Base-by-base conservation (phyloP, 1,140 invertebrate genomes). In the Diachasmimorpha longicaudata region DNA sequence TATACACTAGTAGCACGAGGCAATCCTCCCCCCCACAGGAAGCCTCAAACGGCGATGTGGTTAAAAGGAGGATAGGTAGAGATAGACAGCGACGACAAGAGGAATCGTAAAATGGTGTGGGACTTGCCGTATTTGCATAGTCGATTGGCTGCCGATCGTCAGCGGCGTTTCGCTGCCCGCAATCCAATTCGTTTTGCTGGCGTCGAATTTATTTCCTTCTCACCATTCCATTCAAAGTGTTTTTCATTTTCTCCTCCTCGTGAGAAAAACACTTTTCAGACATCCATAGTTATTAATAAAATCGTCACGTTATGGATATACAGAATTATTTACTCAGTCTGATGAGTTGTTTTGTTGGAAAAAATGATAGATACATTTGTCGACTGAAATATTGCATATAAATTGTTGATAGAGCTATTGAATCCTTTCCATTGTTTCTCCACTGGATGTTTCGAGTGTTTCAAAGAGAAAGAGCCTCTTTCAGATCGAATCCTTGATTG, bases 61-160 rank as follows among this genome's bases (percentile, higher is more conserved):
- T 37, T 37, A 68, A 68, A 19, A 66, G 25, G 25, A 66, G 23
- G 10, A 66, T 10, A n/a, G 25, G 14, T 36, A 37, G 66, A 68
- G 11, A 42, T 68, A 68, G 31, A 68, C n/a, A 39, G 66, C 25
- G 6, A 39, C n/a, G 25, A 37, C 66, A 68, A 68, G 31, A 68
- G 23, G 55, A 73, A 73, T 73, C 72, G 72, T 73, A 73, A 73
- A 73, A 73, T 73, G 58, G 55, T 63, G 72, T 73, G 55, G 70
- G 55, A 63, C 37, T 55, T 19, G 52, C 52, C n/a, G 58, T 23
- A 73, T 73, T 73, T 73, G 72, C 72, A 73, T 73, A 73, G 72
- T 73, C 70, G 70, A 72, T 72, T 72, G 70, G n/a, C 70, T 55
- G 21, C 55, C 52, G 55, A 73, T 73, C 58, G 72, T 73, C 58